These are phyloP conservation scores for Meliscaeva auricollis DNA, from an alignment of 2,888 invertebrate species.

Conservation along the genomic window DNA sequence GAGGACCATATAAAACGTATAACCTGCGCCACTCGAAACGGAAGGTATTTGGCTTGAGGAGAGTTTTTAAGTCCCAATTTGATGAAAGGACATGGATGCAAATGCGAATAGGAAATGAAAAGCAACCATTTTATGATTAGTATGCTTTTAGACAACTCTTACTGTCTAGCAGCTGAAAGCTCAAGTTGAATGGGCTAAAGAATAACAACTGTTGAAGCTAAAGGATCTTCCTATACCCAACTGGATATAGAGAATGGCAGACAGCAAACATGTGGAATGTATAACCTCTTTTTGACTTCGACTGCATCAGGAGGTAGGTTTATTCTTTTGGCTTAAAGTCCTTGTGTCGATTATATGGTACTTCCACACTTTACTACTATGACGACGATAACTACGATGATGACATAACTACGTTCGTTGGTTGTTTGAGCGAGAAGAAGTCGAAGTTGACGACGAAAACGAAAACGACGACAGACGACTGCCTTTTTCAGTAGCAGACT, in stretches of 20 bases:
- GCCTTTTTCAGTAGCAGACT: conserved; percentile 47
- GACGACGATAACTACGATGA: conserved; percentile 11
- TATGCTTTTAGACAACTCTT: conserved; percentile 54
- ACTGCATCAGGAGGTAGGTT: not conserved
- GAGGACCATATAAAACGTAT: too few species aligned
- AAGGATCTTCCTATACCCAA: not conserved
- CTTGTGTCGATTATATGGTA: conserved; percentile 41
- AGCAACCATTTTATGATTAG: conserved; percentile 74
- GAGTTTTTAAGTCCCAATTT: conserved; percentile 58
- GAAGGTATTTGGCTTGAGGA: not conserved
- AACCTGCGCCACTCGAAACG: not conserved
- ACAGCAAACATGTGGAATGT: conserved; percentile 45
- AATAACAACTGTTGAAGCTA: conserved; percentile 4
- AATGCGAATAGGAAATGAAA: conserved; percentile 72
- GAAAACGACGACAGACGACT: conserved; percentile 42
- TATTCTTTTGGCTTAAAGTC: conserved; percentile 43
- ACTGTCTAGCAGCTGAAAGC: conserved; percentile 29
- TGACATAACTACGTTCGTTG: conserved; percentile 21
- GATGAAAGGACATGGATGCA: conserved; percentile 65
- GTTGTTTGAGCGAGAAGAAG: conserved; percentile 15
- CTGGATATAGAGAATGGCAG: conserved; percentile 1
- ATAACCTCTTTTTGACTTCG: conserved; percentile 42
- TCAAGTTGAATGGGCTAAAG: conserved; percentile 19
- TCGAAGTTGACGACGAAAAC: conserved; percentile 22
- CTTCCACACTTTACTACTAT: conserved; percentile 14